Base-by-base conservation (phyloP, 2,113 vertebrate species). In the Motacilla alba region DNA sequence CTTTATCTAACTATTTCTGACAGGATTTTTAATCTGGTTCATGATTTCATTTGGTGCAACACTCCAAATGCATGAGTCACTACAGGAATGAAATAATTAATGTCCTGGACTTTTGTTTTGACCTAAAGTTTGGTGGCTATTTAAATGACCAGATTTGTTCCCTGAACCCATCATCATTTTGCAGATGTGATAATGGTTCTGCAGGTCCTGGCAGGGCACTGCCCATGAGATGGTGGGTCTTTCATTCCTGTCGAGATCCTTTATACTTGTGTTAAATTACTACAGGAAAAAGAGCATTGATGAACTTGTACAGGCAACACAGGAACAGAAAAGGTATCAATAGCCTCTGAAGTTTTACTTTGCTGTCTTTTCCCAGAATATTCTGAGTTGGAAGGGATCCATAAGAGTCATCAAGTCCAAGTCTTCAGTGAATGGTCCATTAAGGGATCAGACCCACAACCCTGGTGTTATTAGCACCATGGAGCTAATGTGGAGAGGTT, bases 11-110 rank as follows among this genome's bases (percentile, higher is more conserved):
- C 73, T 17, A 8, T 73, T 94, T 94, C 81, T 85, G 81, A 89
- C 39, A 89, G 66, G 74, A 56, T 93, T 96, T 96, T 87, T 89
- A 91, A 41, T 89, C 72, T 72, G n/a, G 17, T 83, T 80, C 93
- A 62, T 87, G 44, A 77, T 84, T 89, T 87, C 81, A 88, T 91
- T 92, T 88, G 53, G 41, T 88, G 30, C 72, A 95, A 67, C 55
- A 62, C 37, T 80, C 56, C 62, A 64, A 90, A 88, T 72, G 43
- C 55, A 72, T 91, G 92, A 95, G 31, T 96, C 66, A 59, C 93
- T 94, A 44, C 49, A 49, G 30, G 43, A 79, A 83, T 84, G 50
- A 96, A 90, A 89, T 91, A 90, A 96, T 92, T 93, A 30, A 69
- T 50, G 18, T 68, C 52, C 39, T 24, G 22, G 52, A 28, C 49